Evolutionary conservation across 2,797 vertebrate species (phyloP).

Genomic region (Microcaecilia unicolor): DNA sequence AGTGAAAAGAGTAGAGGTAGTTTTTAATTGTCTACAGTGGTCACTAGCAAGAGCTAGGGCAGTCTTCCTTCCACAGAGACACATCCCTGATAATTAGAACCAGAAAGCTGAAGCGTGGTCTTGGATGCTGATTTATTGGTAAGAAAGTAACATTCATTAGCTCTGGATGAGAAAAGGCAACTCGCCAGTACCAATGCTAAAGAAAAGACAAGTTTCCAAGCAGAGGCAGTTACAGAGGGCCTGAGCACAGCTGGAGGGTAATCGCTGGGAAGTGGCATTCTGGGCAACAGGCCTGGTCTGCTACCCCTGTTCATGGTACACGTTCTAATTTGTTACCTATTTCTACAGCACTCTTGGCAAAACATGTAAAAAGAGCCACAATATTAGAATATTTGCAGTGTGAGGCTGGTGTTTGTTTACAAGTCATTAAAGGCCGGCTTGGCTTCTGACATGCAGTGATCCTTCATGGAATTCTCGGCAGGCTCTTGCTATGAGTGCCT

Average conservation of each 20-base stretch:
- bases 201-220: no score
- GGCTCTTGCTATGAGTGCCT: no score
- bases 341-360: neutral
- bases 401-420: neutral
- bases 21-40: no score
- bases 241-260: neutral
- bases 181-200: no score
- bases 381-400: neutral
- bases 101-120: no score
- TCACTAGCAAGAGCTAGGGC: no score
- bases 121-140: conserved; percentile 3
- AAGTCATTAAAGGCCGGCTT: no score
- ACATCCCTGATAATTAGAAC: no score
- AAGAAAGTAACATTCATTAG: conserved; percentile 15
- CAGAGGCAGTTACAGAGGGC: conserved; percentile 6
- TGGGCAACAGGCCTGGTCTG: neutral
- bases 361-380: neutral
- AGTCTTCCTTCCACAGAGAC: no score
- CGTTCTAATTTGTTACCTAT: neutral
- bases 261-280: conserved; percentile 6
- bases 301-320: neutral
- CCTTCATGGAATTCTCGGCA: no score
- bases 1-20: no score
- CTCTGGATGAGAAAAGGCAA: neutral
- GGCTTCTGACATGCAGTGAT: no score